Base-by-base conservation (phyloP, 2,113 vertebrate genomes). In the Rhipidura dahli region DNA sequence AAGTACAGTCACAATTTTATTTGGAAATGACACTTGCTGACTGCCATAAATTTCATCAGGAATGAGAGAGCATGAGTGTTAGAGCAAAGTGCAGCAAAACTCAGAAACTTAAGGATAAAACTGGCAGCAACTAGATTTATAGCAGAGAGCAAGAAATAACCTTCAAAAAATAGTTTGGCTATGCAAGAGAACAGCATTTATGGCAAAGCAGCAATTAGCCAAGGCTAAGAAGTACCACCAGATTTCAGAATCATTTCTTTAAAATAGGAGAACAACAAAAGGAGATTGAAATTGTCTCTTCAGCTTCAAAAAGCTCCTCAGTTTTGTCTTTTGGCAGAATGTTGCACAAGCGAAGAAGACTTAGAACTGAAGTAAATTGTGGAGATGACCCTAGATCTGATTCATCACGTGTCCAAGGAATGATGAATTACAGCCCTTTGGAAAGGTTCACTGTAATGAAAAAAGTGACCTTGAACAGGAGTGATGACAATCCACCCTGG, bases 401-500 rank as follows among this genome's bases (percentile, higher is more conserved):
- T 73, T 66, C 53, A 87, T 83, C 61, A 35, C 31, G 42, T 40
- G 30, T 88, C 56, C 90, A 53, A 87, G 54, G 31, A 76, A 87
- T 79, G 59, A 96, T 89, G 73, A 96, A 73, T 93, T 73, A 71
- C 11, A 69, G 24, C 35, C 63, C 26, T 95, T 93, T 33, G 27
- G 73, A 96, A 97, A 87, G 47, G 37, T 50, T 57, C 39, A 51
- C 40, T 56, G n/a, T 81, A 53, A 76, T 40, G 71, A 64, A 91
- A 96, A 94, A 86, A 37, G n/a, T 68, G 37, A 84, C 65, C 87
- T 84, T 93, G 94, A 94, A 51, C 54, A 53, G 47, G 76, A 33
- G 73, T 28, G 68, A 83, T 96, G 91, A 93, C 80, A 91, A 60
- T 93, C 53, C 45, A 87, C 33, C 35, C 20, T 5, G 69, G 69